These are phyloP conservation scores for Amiota communis DNA, from an alignment of 2,888 invertebrate genomes.

Conservation along the genomic window DNA sequence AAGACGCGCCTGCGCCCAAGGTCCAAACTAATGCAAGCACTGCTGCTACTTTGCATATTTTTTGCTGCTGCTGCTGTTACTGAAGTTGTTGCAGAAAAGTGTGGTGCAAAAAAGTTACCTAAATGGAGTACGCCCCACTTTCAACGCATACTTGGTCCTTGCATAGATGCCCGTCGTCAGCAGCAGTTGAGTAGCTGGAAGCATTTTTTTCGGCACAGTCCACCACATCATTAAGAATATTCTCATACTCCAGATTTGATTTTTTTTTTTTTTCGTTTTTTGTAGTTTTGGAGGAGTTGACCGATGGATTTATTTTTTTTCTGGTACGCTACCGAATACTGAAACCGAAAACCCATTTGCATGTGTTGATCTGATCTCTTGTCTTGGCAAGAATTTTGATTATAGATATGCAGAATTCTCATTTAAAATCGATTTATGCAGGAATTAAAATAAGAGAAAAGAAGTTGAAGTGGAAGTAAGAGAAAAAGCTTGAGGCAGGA, in stretches of 20 bases:
- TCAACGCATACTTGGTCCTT: slow-evolving; percentile 58
- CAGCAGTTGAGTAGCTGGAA: slow-evolving; percentile 1
- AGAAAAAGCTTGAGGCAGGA: slow-evolving; percentile 24
- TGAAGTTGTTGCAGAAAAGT: slow-evolving; percentile 11
- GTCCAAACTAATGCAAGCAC: slow-evolving; percentile 13
- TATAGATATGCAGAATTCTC: slow-evolving; percentile 56
- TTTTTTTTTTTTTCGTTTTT: slow-evolving; percentile 39
- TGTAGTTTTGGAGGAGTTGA: slow-evolving; percentile 52
- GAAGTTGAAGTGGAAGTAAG: neutral
- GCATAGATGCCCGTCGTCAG: slow-evolving; percentile 35
- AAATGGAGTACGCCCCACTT: slow-evolving; percentile 70
- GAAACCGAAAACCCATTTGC: slow-evolving; percentile 49
- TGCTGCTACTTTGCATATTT: slow-evolving; percentile 27
- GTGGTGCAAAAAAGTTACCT: slow-evolving; percentile 34
- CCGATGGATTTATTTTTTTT: slow-evolving; percentile 39
- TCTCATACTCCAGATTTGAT: slow-evolving; percentile 18
- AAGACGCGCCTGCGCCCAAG: slow-evolving; percentile 19
- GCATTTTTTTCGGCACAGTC: slow-evolving; percentile 16
- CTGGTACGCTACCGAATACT: slow-evolving; percentile 57
- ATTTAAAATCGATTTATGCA: slow-evolving; percentile 71
- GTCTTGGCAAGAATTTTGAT: slow-evolving; percentile 47
- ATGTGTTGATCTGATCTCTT: slow-evolving; percentile 42
- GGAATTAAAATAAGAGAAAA: slow-evolving; percentile 57
- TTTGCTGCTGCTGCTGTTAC: slow-evolving; percentile 1
- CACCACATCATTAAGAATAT: neutral